Evolutionary conservation across 2,888 invertebrate species (phyloP).

Genomic region (Lepidocyrtoides sp.): DNA sequence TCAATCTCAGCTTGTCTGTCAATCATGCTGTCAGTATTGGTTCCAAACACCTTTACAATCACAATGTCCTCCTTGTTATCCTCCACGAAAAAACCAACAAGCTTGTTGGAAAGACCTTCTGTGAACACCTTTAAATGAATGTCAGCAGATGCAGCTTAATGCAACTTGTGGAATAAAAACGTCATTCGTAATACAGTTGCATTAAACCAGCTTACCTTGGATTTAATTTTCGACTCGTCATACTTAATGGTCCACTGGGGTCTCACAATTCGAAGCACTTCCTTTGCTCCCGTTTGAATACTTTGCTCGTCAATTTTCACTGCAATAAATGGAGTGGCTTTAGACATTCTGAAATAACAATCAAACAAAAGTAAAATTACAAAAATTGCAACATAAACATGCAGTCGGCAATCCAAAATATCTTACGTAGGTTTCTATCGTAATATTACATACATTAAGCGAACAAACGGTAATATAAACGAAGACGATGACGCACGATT

Average conservation of each 20-base stretch:
- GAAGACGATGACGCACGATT: neutral
- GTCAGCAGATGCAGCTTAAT: constrained; percentile 76
- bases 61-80: constrained; percentile 90
- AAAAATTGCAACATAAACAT: neutral
- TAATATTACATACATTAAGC: constrained; percentile 46
- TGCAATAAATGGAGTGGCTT: constrained; percentile 87
- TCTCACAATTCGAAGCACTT: constrained; percentile 90
- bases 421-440: no score
- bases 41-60: constrained; percentile 96
- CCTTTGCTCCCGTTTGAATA: constrained; percentile 90
- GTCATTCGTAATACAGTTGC: no score
- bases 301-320: constrained; percentile 90
- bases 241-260: constrained; percentile 89
- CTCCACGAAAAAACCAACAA: constrained; percentile 92
- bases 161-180: no score
- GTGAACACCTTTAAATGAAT: constrained; percentile 91
- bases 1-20: constrained; percentile 94
- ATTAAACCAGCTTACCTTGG: constrained; percentile 88
- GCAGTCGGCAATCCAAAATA: no score
- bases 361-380: neutral
- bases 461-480: constrained; percentile 57
- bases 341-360: constrained; percentile 61
- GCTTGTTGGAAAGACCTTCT: constrained; percentile 97
- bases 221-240: constrained; percentile 87
- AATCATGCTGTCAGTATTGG: constrained; percentile 97